Evolutionary conservation across 37 sponge, comb jelly and placozoan genomes (phyloP).

Genomic region (Amphimedon queenslandica): DNA sequence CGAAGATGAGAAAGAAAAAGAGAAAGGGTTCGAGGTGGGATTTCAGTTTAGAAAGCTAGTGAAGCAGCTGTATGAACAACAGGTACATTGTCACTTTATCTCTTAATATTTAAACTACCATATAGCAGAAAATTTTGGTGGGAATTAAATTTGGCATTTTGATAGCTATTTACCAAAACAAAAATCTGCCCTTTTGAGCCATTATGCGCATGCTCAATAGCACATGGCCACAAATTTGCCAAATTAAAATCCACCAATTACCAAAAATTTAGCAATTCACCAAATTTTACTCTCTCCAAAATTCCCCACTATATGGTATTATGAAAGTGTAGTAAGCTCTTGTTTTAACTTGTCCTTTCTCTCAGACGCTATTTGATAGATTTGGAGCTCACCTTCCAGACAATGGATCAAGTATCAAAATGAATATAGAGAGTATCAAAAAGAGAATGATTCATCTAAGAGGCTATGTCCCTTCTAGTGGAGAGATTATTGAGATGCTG

Average conservation of each 20-base stretch:
- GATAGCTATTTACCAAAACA: too few relatives aligned
- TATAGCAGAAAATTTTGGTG: too few relatives aligned
- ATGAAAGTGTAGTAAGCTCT: background rate
- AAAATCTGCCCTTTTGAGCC: too few relatives aligned
- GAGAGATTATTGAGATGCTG: background rate
- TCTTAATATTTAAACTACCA: background rate
- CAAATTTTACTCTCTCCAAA: too few relatives aligned
- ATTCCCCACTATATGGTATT: background rate
- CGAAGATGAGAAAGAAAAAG: conserved; percentile 11
- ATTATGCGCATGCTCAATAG: too few relatives aligned
- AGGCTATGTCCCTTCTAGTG: background rate
- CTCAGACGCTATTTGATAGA: background rate
- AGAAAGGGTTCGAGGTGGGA: conserved; percentile 37
- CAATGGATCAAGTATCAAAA: background rate
- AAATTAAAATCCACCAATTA: too few relatives aligned
- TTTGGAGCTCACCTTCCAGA: background rate
- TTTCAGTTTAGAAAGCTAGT: conserved; percentile 35
- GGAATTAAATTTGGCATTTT: too few relatives aligned
- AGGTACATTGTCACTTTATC: conserved; percentile 4
- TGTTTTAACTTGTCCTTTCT: background rate
- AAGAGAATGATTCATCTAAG: background rate
- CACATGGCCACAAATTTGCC: too few relatives aligned
- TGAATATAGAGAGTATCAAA: background rate
- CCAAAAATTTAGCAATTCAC: too few relatives aligned
- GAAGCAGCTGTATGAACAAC: conserved; percentile 24